Evolutionary conservation across 2,888 invertebrate species (phyloP), one percentile per base, ranked within the genome.

Genomic region (Ormyrus thymus): DNA sequence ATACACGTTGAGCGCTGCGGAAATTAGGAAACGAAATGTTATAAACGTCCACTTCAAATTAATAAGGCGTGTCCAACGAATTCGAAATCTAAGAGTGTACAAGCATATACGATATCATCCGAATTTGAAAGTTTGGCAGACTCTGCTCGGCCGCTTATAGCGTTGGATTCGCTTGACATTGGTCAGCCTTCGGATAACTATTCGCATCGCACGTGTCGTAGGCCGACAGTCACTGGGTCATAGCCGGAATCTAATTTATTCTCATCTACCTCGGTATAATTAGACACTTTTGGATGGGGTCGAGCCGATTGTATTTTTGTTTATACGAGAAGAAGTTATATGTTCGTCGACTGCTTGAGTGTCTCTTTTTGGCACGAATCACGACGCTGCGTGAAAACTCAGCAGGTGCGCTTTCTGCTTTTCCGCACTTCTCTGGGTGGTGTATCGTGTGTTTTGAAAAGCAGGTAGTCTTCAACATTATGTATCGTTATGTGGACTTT

Each of bases 401-500:
- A n/a, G 29, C 45, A 9, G 10, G 43, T 13, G 48, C 9, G 13
- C 29, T 29, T 29, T 29, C 29, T n/a, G 29, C 29, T 56, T 64
- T 71, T 29, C 46, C 62, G 55, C 56, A n/a, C n/a, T 55, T 58
- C 15, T 13, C 46, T 46, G 29, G 48, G 9, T 55, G 45, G 9
- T 55, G 45, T 76, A 45, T 29, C 9, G n/a, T 10, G 8, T 51
- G 2, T 66, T 55, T 68, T 59, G 66, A 79, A 73, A 77, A 75
- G 64, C 59, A 79, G 53, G 58, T 50, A 53, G 46, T 59, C 58
- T 78, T 75, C 73, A 80, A 79, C 78, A 83, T 86, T 84, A 84
- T 29, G 29, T 29, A 29, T 87, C 86, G 85, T 88, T 85, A 86
- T 84, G 85, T 87, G 86, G 86, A 88, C 85, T 89, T 89, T 89